These are phyloP conservation scores for Cettia cetti DNA, from an alignment of 2,113 vertebrate genomes.

Conservation along the genomic window DNA sequence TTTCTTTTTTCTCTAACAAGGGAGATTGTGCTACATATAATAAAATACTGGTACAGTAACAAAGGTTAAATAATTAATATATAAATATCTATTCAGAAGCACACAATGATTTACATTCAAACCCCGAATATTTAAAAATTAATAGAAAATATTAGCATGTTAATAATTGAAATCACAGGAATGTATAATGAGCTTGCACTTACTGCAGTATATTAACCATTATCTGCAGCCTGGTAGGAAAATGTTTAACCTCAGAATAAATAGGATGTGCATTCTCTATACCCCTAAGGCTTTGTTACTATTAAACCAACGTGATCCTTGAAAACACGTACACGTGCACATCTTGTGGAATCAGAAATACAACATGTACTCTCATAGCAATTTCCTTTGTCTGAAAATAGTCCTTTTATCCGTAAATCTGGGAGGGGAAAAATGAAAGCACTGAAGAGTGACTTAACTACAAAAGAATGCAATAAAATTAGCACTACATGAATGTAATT, in stretches of 20 bases:
- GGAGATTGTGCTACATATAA: not conserved
- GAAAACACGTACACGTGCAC: not conserved
- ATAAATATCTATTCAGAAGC: not conserved
- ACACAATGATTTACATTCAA: not conserved
- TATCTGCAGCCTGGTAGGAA: constrained; percentile 19
- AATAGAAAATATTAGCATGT: constrained; percentile 44
- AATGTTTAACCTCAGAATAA: constrained; percentile 45
- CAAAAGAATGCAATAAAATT: constrained; percentile 37
- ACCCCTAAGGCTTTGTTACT: constrained; percentile 19
- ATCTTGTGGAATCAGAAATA: constrained; percentile 7
- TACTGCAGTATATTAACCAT: not conserved
- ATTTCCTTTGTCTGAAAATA: constrained; percentile 39
- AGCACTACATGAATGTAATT: constrained; percentile 47
- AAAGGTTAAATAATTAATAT: constrained; percentile 4
- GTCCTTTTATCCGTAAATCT: not conserved
- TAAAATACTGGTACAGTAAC: not conserved
- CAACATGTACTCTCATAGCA: not conserved
- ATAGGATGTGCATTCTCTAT: not conserved
- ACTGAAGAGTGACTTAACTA: constrained; percentile 5
- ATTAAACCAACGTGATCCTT: constrained; percentile 6
- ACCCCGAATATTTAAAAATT: constrained; percentile 27
- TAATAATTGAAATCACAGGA: constrained; percentile 43
- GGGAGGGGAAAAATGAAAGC: constrained; percentile 17
- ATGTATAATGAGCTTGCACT: constrained; percentile 5
- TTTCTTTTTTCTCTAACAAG: not conserved